Conservation (phyloP, 2,888 invertebrate genomes). For the Acleris laterana region DNA sequence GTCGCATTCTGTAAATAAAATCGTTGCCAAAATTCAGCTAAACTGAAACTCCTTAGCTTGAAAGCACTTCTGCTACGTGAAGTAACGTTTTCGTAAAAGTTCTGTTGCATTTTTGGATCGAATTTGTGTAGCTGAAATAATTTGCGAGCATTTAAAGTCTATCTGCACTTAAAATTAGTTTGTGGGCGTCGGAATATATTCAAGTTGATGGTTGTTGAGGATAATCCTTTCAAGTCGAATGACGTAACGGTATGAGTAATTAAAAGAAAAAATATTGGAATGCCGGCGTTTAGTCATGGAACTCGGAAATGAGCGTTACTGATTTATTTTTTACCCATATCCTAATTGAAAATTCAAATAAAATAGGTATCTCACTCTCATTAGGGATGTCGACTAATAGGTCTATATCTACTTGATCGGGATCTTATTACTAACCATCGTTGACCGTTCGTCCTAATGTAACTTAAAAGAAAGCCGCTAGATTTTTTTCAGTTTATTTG, state of each 20-base stretch:
- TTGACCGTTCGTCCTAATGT: too few relatives aligned
- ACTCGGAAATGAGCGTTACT: conserved; percentile 7
- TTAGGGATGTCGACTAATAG: too few relatives aligned
- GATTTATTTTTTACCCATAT: neutral
- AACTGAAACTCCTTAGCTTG: neutral
- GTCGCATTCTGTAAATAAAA: conserved; percentile 8
- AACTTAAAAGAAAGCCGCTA: too few relatives aligned
- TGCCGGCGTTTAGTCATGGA: conserved; percentile 9
- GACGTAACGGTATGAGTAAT: conserved; percentile 34
- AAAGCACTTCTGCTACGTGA: neutral
- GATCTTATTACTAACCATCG: too few relatives aligned
- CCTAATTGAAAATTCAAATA: conserved; percentile 6
- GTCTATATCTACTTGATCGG: too few relatives aligned
- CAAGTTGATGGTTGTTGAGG: conserved; percentile 29
- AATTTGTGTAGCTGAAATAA: conserved; percentile 21
- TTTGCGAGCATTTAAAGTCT: conserved; percentile 11
- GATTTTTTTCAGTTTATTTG: too few relatives aligned
- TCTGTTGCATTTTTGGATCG: neutral
- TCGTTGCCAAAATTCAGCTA: conserved; percentile 8
- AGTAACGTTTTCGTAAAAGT: conserved; percentile 10
- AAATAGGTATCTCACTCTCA: neutral
- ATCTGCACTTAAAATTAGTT: conserved; percentile 8
- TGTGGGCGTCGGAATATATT: conserved; percentile 29
- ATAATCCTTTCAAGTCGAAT: conserved; percentile 31
- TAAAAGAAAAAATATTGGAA: conserved; percentile 24